phyloP scores from a whole-genome alignment of 2,888 invertebrate species.

The Hetaerina titia region DNA sequence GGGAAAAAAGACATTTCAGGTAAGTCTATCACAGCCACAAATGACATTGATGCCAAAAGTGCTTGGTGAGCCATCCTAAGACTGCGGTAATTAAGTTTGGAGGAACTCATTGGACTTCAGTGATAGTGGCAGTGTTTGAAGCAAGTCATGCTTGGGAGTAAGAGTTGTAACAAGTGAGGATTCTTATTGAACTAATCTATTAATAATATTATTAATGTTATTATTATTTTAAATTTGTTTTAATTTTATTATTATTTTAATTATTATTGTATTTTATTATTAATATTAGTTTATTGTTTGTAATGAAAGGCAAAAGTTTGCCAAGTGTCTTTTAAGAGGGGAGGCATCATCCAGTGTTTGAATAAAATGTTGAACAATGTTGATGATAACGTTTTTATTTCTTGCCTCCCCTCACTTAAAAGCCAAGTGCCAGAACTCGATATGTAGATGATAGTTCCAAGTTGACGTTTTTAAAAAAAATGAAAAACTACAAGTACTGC shows the following conservation, averaged over 20 bases:
- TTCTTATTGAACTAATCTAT: constrained; percentile 45
- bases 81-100: constrained; percentile 69
- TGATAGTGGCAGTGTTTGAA: constrained; percentile 62
- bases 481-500: constrained; percentile 69
- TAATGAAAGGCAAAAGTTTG: constrained; percentile 69
- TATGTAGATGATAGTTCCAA: constrained; percentile 71
- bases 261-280: constrained; percentile 32
- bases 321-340: constrained; percentile 71
- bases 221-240: constrained; percentile 1
- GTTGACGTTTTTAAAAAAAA: constrained; percentile 70
- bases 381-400: constrained; percentile 70
- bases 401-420: constrained; percentile 71
- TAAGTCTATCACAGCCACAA: constrained; percentile 63
- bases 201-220: constrained; percentile 38
- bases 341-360: constrained; percentile 70
- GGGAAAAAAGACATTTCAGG: constrained; percentile 64
- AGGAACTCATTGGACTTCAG: constrained; percentile 68
- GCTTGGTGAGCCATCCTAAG: constrained; percentile 67
- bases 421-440: constrained; percentile 71
- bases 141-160: constrained; percentile 60
- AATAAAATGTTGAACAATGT: constrained; percentile 71
- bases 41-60: constrained; percentile 62
- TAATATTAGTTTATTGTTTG: constrained; percentile 70
- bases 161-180: constrained; percentile 56
- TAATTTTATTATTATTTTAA: not conserved